Percentiles rank a stretch among this genome's conserved stretches.
Conservation (phyloP, 2,888 invertebrate genomes). For the Drosophila bunnanda region DNA sequence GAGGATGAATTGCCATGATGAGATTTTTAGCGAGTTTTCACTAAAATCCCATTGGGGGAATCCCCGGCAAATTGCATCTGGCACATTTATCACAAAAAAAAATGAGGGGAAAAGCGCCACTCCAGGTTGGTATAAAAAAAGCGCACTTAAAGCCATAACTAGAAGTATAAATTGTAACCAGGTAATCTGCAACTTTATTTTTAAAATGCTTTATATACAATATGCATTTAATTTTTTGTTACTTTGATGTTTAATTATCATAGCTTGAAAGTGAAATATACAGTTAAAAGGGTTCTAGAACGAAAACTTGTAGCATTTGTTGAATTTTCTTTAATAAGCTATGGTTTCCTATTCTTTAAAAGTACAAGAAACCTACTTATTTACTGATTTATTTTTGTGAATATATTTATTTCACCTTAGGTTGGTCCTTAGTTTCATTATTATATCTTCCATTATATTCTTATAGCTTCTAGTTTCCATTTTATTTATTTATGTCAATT, state of each 20-base stretch:
- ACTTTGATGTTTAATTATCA: background rate
- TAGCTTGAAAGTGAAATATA: no score
- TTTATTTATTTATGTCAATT: background rate
- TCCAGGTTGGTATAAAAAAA: background rate
- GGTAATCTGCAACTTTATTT: no score
- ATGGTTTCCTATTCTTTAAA: no score
- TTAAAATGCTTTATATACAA: no score
- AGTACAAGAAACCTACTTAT: background rate
- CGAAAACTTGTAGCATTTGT: background rate
- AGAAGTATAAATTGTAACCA: background rate
- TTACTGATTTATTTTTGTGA: background rate
- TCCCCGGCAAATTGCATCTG: conserved; percentile 38
- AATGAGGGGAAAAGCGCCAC: background rate
- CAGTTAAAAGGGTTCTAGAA: no score
- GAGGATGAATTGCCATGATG: conserved; percentile 51
- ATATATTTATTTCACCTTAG: background rate
- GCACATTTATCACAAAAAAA: conserved; percentile 34
- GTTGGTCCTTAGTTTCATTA: background rate
- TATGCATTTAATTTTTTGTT: fast-evolving
- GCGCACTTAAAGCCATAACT: background rate
- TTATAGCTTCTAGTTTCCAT: background rate
- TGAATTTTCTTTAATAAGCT: background rate
- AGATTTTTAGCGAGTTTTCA: conserved; percentile 38
- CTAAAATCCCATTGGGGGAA: conserved; percentile 45
- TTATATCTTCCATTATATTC: no score